These are phyloP conservation scores for Amaurobius ferox DNA, from an alignment of 2,888 invertebrate genomes.

Conservation along the genomic window DNA sequence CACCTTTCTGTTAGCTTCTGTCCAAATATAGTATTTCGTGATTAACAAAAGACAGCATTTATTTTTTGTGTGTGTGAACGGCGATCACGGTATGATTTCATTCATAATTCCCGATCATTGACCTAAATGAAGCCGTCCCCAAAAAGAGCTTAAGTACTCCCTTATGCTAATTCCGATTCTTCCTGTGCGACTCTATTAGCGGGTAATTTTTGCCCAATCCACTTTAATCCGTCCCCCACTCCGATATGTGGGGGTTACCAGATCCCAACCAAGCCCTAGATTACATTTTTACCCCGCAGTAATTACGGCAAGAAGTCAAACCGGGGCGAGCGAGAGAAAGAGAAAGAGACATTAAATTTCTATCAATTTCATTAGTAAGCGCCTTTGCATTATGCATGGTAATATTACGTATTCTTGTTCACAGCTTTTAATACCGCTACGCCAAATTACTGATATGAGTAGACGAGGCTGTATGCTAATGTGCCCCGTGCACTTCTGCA, in stretches of 20 bases:
- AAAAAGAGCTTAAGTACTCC: conserved; percentile 46
- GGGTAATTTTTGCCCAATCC: conserved; percentile 66
- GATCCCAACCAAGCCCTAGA: conserved; percentile 32
- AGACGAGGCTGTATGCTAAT: conserved; percentile 60
- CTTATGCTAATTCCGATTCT: conserved; percentile 66
- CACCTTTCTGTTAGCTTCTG: no score
- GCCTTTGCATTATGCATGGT: conserved; percentile 65
- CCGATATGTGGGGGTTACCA: conserved; percentile 22
- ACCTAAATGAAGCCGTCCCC: conserved; percentile 43
- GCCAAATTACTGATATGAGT: conserved; percentile 67
- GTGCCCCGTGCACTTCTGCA: conserved; percentile 18
- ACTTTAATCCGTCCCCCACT: conserved; percentile 56
- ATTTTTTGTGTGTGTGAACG: background rate
- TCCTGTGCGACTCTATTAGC: conserved; percentile 65
- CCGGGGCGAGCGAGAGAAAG: background rate
- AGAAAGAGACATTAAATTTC: conserved; percentile 48
- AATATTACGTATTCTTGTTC: conserved; percentile 70
- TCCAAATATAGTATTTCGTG: no score
- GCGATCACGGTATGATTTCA: background rate
- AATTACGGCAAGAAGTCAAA: conserved; percentile 50
- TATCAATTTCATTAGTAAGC: conserved; percentile 71
- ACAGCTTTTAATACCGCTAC: conserved; percentile 70
- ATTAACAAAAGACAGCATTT: background rate
- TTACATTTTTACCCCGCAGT: conserved; percentile 56
- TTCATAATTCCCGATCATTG: conserved; percentile 13